Evolutionary conservation across 2,888 invertebrate species (phyloP).

Genomic region (Platycheirus rosarum): DNA sequence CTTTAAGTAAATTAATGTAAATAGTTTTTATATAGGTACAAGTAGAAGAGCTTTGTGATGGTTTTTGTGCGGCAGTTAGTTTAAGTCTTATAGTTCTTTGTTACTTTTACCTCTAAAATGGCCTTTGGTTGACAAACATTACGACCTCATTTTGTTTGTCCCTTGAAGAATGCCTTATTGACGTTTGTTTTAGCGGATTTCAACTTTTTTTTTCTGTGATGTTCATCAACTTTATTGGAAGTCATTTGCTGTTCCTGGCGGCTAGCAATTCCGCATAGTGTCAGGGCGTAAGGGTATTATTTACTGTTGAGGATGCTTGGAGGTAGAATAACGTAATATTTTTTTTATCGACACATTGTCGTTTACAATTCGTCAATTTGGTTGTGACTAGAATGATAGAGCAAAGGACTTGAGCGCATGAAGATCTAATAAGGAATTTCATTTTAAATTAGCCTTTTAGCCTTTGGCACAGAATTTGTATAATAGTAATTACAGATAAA

Average conservation of each 20-base stretch:
- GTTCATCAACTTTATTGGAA: constrained; percentile 41
- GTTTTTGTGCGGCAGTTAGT: constrained; percentile 6
- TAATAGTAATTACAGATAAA: too few relatives aligned
- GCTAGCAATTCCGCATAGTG: too few relatives aligned
- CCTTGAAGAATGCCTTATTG: constrained; percentile 6
- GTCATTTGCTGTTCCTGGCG: neutral
- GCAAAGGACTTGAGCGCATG: too few relatives aligned
- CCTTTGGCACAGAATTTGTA: too few relatives aligned
- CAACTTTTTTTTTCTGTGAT: constrained; percentile 31
- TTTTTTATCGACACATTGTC: too few relatives aligned
- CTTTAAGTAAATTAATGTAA: constrained; percentile 42
- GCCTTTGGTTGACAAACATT: constrained; percentile 39
- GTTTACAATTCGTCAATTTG: too few relatives aligned
- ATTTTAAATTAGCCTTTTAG: too few relatives aligned
- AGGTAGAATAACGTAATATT: too few relatives aligned
- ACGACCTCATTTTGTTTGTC: constrained; percentile 37
- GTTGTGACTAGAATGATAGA: too few relatives aligned
- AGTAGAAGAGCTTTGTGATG: neutral
- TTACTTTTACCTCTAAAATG: constrained; percentile 26
- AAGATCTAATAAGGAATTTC: too few relatives aligned
- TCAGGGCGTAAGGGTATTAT: too few relatives aligned
- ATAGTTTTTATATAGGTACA: constrained; percentile 37
- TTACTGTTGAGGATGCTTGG: too few relatives aligned
- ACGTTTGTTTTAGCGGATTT: constrained; percentile 11
- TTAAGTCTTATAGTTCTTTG: constrained; percentile 35